These are phyloP conservation scores for Carterocephalus palaemon DNA, from an alignment of 2,888 invertebrate genomes.

Conservation along the genomic window DNA sequence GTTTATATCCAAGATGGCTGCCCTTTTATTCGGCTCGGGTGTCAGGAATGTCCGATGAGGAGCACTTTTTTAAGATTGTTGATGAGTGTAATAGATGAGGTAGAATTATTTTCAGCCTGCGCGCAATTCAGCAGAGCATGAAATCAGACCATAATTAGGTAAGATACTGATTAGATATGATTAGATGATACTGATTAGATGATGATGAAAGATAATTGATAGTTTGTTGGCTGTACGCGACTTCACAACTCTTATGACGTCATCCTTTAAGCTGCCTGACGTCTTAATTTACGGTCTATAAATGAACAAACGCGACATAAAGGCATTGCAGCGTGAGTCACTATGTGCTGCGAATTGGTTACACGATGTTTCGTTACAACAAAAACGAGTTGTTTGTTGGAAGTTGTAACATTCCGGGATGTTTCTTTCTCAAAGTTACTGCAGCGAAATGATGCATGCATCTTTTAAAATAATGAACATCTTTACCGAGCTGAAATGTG, in stretches of 20 bases:
- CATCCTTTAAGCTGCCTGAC: constrained; percentile 2
- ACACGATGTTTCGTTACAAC: neutral
- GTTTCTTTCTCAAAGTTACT: too few species aligned
- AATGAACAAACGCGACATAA: constrained; percentile 1
- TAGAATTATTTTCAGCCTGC: constrained; percentile 2
- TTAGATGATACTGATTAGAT: too few species aligned
- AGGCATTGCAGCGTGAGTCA: constrained; percentile 5
- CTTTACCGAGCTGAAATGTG: too few species aligned
- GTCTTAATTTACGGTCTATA: constrained; percentile 1
- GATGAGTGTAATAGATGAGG: constrained; percentile 20
- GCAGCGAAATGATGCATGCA: too few species aligned
- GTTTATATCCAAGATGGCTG: constrained; percentile 71
- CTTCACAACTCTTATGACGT: constrained; percentile 1
- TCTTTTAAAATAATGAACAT: too few species aligned
- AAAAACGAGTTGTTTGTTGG: neutral
- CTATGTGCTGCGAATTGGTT: neutral
- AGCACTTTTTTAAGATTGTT: constrained; percentile 29
- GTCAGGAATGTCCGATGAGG: constrained; percentile 57
- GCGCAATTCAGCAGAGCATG: constrained; percentile 8
- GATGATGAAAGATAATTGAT: too few species aligned
- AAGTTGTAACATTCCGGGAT: too few species aligned
- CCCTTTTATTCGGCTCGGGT: constrained; percentile 53
- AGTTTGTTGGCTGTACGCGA: neutral
- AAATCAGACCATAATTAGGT: constrained; percentile 16
- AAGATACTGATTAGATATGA: constrained; percentile 11